Conservation (phyloP, 1,140 invertebrate species). For the Euschistus heros region DNA sequence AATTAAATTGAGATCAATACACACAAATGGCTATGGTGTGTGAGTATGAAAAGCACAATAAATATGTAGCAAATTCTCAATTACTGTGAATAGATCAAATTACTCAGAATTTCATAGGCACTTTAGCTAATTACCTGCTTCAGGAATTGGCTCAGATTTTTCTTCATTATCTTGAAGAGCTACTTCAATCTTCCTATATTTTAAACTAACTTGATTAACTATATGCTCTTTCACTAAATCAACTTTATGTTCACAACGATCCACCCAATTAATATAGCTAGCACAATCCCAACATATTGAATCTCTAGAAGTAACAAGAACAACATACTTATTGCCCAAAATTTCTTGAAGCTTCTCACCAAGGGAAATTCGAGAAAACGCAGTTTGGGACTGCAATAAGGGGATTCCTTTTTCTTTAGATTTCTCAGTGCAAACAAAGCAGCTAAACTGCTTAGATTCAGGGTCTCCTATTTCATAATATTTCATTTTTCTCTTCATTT, state of each 20-base stretch:
- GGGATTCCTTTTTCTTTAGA: slow-evolving; percentile 21
- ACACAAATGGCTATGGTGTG: no score
- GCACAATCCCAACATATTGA: slow-evolving; percentile 24
- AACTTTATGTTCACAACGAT: slow-evolving; percentile 23
- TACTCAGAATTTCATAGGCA: no score
- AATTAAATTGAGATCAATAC: no score
- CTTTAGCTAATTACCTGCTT: not conserved
- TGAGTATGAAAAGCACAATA: no score
- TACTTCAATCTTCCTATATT: slow-evolving; percentile 13
- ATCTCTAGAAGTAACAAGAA: slow-evolving; percentile 19
- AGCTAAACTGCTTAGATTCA: slow-evolving; percentile 8
- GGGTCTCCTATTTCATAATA: no score
- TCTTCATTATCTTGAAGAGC: not conserved
- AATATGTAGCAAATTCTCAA: no score
- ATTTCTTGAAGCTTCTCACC: slow-evolving; percentile 26
- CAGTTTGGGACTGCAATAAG: slow-evolving; percentile 18
- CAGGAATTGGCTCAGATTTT: not conserved
- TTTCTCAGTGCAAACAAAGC: slow-evolving; percentile 21
- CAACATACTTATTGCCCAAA: slow-evolving; percentile 18
- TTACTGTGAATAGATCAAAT: no score
- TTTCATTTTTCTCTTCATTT: no score
- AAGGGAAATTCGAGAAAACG: slow-evolving; percentile 20
- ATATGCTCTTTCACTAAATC: slow-evolving; percentile 23
- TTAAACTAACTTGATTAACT: slow-evolving; percentile 8
- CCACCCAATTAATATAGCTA: slow-evolving; percentile 22